Conservation (phyloP, 2,888 invertebrate species). For the Dione vanillae region DNA sequence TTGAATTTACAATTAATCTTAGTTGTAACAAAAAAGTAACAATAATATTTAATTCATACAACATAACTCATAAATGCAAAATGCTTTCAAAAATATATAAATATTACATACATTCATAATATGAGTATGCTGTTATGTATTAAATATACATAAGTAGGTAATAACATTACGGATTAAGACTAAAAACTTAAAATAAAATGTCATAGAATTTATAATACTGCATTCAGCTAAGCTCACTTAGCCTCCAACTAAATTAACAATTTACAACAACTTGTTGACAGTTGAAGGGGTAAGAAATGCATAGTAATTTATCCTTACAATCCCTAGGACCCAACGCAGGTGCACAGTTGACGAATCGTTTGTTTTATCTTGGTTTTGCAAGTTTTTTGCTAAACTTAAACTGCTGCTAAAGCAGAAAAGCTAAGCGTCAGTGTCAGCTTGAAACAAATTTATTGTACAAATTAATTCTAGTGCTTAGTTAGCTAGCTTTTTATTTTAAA, state of each 20-base stretch:
- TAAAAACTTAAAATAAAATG: not conserved
- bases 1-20: too few species aligned
- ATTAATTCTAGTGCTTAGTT: conserved; percentile 22
- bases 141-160: too few species aligned
- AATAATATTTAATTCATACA: too few species aligned
- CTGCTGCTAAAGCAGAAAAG: conserved; percentile 54
- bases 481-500: not conserved
- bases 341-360: conserved; percentile 74
- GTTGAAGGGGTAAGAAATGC: conserved; percentile 59
- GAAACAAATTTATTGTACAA: conserved; percentile 21
- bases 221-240: not conserved
- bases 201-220: not conserved
- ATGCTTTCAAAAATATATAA: too few species aligned
- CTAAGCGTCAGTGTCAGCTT: conserved; percentile 30
- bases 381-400: conserved; percentile 64
- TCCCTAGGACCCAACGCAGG: conserved; percentile 68
- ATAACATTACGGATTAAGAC: too few species aligned
- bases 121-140: too few species aligned
- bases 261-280: conserved; percentile 33
- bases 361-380: conserved; percentile 64
- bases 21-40: too few species aligned
- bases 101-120: too few species aligned
- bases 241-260: conserved; percentile 21
- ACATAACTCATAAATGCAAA: too few species aligned
- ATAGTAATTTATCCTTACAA: conserved; percentile 75